Conservation (phyloP, 2,888 invertebrate genomes). For the Neocrepidodera transversa region DNA sequence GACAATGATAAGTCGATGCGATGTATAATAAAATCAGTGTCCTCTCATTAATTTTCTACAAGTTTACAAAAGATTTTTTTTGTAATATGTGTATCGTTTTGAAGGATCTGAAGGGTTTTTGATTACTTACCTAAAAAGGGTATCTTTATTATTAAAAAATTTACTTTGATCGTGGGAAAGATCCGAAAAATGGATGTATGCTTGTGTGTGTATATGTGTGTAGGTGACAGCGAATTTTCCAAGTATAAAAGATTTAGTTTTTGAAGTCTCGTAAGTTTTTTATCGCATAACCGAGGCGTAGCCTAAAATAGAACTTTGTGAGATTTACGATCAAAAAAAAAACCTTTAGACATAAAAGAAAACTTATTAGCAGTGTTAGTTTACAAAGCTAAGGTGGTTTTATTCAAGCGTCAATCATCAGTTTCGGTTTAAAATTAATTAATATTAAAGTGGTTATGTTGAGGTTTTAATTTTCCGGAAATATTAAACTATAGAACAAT, state of each 20-base stretch:
- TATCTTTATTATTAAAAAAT: not conserved
- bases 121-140: not conserved
- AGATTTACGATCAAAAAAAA: too few species aligned
- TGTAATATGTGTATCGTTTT: not conserved
- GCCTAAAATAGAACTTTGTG: too few species aligned
- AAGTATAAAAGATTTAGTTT: not conserved
- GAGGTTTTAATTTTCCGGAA: too few species aligned
- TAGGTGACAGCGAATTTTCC: not conserved
- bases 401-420: too few species aligned
- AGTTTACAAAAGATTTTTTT: not conserved
- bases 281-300: too few species aligned
- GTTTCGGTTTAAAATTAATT: too few species aligned
- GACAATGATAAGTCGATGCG: not conserved
- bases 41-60: conserved; percentile 7
- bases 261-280: not conserved
- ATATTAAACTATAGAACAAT: too few species aligned
- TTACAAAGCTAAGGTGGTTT: too few species aligned
- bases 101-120: not conserved
- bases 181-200: too few species aligned
- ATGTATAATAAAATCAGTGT: not conserved
- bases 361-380: too few species aligned
- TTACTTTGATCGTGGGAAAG: not conserved
- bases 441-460: too few species aligned
- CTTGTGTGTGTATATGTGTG: not conserved
- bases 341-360: too few species aligned